These are phyloP conservation scores for Neosilurus hyrtlii DNA, from an alignment of 2,797 vertebrate genomes.

Conservation along the genomic window DNA sequence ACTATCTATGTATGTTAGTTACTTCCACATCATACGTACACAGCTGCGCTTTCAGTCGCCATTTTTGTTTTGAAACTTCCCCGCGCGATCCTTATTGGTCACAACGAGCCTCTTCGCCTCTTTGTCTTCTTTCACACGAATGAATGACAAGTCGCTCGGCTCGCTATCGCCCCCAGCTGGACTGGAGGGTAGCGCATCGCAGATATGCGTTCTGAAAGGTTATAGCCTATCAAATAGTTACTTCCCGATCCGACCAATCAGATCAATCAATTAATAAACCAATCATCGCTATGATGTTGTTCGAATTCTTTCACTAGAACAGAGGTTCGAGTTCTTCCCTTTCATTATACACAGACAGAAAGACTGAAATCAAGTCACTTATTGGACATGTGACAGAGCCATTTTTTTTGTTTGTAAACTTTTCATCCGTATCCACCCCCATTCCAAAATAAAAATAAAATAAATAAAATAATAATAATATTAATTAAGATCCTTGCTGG, in stretches of 20 bases:
- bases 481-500: too few relatives aligned
- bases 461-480: too few relatives aligned
- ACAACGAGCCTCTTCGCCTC: neutral
- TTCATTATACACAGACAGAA: neutral
- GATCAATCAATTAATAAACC: neutral
- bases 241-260: neutral
- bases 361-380: neutral
- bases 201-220: neutral
- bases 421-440: neutral
- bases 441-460: too few relatives aligned
- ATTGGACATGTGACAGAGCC: neutral
- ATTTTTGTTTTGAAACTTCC: slow-evolving; percentile 59
- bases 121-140: neutral
- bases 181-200: neutral
- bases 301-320: neutral
- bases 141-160: neutral
- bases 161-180: neutral
- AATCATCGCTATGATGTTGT: neutral
- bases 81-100: slow-evolving; percentile 42
- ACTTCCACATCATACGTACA: slow-evolving; percentile 38
- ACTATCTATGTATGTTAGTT: neutral
- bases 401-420: neutral
- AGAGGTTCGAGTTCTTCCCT: neutral
- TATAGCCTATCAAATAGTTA: neutral
- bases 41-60: slow-evolving; percentile 41